Conservation (phyloP, 2,113 vertebrate species). For the Pseudorhombus dupliciocellatus region DNA sequence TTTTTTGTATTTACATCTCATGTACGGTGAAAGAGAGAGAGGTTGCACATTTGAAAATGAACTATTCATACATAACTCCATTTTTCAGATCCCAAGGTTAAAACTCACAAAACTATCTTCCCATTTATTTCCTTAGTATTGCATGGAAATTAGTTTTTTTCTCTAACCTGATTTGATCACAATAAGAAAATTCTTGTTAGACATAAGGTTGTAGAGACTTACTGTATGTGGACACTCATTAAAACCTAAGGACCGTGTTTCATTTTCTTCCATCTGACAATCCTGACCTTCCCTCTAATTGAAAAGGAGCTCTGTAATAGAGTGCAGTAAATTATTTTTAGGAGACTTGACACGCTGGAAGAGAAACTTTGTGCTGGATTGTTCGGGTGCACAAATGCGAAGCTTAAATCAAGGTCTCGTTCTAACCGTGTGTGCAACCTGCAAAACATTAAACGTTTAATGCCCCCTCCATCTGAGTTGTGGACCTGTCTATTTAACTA, state of each 20-base stretch:
- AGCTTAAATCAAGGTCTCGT: background rate
- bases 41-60: slow-evolving; percentile 10
- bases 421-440: slow-evolving; percentile 10
- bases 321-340: slow-evolving; percentile 54
- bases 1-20: slow-evolving; percentile 27
- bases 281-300: slow-evolving; percentile 71
- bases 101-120: background rate
- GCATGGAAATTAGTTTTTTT: background rate
- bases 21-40: background rate
- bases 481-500: slow-evolving; percentile 56
- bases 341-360: slow-evolving; percentile 25
- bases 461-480: slow-evolving; percentile 36
- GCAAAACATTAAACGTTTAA: slow-evolving; percentile 16
- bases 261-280: slow-evolving; percentile 61
- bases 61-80: slow-evolving; percentile 13
- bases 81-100: slow-evolving; percentile 8
- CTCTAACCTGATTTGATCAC: slow-evolving; percentile 23
- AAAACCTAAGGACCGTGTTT: slow-evolving; percentile 54
- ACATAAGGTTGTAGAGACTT: slow-evolving; percentile 30
- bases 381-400: slow-evolving; percentile 8
- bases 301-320: slow-evolving; percentile 61
- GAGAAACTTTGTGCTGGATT: slow-evolving; percentile 8
- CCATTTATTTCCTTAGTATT: background rate
- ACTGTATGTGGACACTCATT: slow-evolving; percentile 52
- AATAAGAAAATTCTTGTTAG: slow-evolving; percentile 24